Evolutionary conservation across 2,888 invertebrate genomes (phyloP), one percentile per base, ranked within the genome.

Genomic region (Drosophila neonasuta): DNA sequence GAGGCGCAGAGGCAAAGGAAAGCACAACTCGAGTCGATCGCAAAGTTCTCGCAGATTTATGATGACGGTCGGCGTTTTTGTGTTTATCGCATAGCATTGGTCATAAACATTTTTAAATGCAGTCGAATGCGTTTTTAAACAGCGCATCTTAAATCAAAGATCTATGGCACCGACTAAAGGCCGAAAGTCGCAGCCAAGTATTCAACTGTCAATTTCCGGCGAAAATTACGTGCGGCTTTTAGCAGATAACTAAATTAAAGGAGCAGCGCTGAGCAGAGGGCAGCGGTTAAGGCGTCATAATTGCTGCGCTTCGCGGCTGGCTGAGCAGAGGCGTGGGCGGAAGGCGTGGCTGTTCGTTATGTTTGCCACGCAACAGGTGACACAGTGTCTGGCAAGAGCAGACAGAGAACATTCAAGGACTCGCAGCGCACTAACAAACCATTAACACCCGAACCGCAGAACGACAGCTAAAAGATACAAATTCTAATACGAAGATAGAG

Each of bases 71-170:
- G 64, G 74, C 69, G 68, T 48, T 80, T 77, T 68, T 68, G 66
- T 73, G 73, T 67, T 70, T 71, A 62, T 70, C 62, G 60, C 45
- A 36, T 50, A 65, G 75, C 74, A 81, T 85, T 79, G 87, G 75
- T 74, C 77, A 77, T 88, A 89, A 88, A 78, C 77, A 74, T 76
- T 52, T 68, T 67, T 71, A 79, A 84, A 88, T 80, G 79, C 72
- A 71, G 71, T 50, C 75, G 71, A 88, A 88, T 89, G 89, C 75
- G 78, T 89, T 88, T 88, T 89, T 88, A 89, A 88, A 88, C 83
- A 89, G 89, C 81, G 88, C 87, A 81, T 87, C 83, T 79, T 88
- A 85, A 88, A 86, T 82, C 88, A 88, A 82, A 87, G 80, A 86
- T 87, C 76, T 71, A 72, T 83, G 55, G 44, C 50, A 55, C 67